Evolutionary conservation across 37 sponge, comb jelly and placozoan genomes (phyloP).

Genomic region (Amphimedon queenslandica): DNA sequence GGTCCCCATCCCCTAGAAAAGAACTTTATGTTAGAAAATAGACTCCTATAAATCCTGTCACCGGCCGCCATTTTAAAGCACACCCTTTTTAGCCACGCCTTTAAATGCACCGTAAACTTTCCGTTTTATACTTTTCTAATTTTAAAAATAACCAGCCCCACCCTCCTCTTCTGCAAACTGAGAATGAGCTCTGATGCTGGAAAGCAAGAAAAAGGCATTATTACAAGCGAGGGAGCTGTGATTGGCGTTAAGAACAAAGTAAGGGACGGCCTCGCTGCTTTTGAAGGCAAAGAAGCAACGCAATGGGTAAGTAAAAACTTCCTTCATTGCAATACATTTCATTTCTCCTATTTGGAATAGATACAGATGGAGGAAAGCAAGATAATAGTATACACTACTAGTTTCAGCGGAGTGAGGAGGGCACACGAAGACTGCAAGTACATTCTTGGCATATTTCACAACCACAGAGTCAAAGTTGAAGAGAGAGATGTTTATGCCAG

Average conservation of each 20-base stretch:
- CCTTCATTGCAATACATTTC: too few relatives aligned
- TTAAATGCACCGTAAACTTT: neutral
- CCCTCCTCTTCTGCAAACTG: too few relatives aligned
- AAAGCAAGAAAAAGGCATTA: too few relatives aligned
- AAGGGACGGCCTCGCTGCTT: constrained; percentile 55
- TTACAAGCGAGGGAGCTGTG: too few relatives aligned
- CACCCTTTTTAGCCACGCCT: too few relatives aligned
- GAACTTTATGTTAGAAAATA: constrained; percentile 51
- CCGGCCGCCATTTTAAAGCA: constrained; percentile 31
- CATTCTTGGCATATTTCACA: constrained; percentile 45
- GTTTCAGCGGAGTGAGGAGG: constrained; percentile 55
- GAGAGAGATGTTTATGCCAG: constrained; percentile 66
- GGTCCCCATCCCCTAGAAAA: constrained; percentile 81
- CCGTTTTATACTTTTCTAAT: neutral
- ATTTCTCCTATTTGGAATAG: too few relatives aligned
- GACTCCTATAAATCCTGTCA: constrained; percentile 43
- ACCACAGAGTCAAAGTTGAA: constrained; percentile 54
- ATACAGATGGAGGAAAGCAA: constrained; percentile 53
- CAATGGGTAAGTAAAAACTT: constrained; percentile 23
- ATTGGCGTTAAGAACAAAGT: constrained; percentile 68
- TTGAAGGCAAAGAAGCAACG: constrained; percentile 30
- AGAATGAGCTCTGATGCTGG: too few relatives aligned
- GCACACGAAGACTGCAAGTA: constrained; percentile 63
- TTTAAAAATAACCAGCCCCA: too few relatives aligned
- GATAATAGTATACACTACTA: constrained; percentile 70